These are phyloP conservation scores for Diprion similis DNA, from an alignment of 1,140 invertebrate genomes.

Conservation along the genomic window DNA sequence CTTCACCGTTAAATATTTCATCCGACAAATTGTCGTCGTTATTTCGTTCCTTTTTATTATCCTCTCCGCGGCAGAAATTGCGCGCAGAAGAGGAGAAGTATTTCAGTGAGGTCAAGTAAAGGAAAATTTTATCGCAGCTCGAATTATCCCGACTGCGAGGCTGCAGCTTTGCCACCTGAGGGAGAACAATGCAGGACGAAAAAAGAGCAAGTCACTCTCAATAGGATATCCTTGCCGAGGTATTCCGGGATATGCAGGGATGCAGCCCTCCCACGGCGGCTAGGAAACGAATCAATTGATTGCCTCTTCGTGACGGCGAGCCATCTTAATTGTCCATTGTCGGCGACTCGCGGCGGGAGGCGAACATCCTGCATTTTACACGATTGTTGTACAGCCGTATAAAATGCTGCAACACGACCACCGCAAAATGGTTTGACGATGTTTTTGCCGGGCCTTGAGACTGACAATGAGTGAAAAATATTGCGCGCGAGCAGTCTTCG, in stretches of 20 bases:
- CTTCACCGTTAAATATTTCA: too few species aligned
- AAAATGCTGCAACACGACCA: not conserved
- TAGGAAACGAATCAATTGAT: conserved; percentile 3
- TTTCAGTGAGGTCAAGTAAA: too few species aligned
- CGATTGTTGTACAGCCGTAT: not conserved
- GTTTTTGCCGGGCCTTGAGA: too few species aligned
- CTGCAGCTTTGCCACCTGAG: too few species aligned
- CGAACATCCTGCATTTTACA: not conserved
- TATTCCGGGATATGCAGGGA: not conserved
- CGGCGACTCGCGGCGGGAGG: not conserved
- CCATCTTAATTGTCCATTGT: conserved; percentile 7
- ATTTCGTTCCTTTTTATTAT: too few species aligned
- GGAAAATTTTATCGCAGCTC: too few species aligned
- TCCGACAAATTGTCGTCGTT: too few species aligned
- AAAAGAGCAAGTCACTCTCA: not conserved
- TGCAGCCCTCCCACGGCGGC: not conserved
- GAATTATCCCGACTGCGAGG: too few species aligned
- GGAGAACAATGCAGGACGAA: not conserved
- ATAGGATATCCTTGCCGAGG: not conserved
- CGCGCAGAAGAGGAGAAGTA: too few species aligned
- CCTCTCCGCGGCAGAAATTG: too few species aligned
- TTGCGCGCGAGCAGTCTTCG: too few species aligned
- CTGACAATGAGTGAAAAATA: too few species aligned
- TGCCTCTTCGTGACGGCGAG: conserved; percentile 4
- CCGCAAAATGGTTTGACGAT: not conserved